Evolutionary conservation across 1,140 invertebrate species (phyloP), one percentile per base, ranked within the genome.

Genomic region (Zaprionus gabonicus): DNA sequence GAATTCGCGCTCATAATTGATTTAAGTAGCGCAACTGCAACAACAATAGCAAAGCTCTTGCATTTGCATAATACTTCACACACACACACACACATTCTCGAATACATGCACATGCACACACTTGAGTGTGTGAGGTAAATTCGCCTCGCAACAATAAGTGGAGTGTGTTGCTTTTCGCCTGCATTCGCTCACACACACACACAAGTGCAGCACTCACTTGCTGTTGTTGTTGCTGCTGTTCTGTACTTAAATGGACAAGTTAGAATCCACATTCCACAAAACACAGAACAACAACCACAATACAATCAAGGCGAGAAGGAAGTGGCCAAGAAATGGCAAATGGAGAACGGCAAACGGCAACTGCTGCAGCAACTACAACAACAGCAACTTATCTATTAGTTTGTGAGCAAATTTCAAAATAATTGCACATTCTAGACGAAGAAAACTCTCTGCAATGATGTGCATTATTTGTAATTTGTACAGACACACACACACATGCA

Each of bases 201-300:
- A 76, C 74, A 56, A 38, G 4, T 67, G 57, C 53, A 60, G 7
- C 41, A 46, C n/a, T 46, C 41, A 9, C 41, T 46, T n/a, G 41
- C 41, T 46, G 41, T 46, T 38, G 44, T 44, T 17, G 59, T 31
- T 44, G 23, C 53, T 20, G 63, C 53, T 20, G 63, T 71, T 64
- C 78, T 84, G 82, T 76, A 90, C 84, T 79, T 87, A 90, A 87
- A 87, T 87, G 81, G 81, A 76, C 85, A 87, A 90, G 81, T 84
- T 87, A 84, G 81, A 84, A 76, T 87, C 85, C 84, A 87, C 84
- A 87, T 87, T 87, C 84, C 84, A 87, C 84, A 82, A 66, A 65
- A 44, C 41, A 71, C 38, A 34, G 31, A 34, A 34, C 31, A 69
- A 65, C 55, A 53, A 59, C 34, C 49, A 64, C 71, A 75, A 63